Percentiles rank a stretch among this genome's conserved stretches.
phyloP scores from a whole-genome alignment of 2,888 invertebrate species.

The Odontothrips loti region DNA sequence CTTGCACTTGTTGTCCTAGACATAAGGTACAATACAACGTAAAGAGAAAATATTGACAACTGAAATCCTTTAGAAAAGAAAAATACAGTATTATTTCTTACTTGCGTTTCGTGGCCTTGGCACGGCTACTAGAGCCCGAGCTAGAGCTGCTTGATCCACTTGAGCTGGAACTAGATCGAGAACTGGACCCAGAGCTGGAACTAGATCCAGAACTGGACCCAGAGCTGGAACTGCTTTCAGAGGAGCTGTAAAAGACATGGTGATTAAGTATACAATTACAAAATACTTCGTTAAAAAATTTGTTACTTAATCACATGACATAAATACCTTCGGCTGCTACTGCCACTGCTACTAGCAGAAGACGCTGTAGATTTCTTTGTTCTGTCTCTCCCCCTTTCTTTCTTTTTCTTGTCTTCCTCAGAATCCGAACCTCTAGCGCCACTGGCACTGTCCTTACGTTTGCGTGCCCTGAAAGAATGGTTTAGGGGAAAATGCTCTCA shows the following conservation, averaged over 20 bases:
- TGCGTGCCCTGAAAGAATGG: not conserved
- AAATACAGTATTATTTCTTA: conserved; percentile 43
- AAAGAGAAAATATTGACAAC: not conserved
- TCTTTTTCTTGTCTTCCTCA: conserved; percentile 67
- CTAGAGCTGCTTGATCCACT: conserved; percentile 64
- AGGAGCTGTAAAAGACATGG: conserved; percentile 47
- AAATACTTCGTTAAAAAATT: not conserved
- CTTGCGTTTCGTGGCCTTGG: conserved; percentile 59
- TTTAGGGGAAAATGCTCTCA: no score
- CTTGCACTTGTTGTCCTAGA: conserved; percentile 37
- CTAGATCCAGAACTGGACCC: conserved; percentile 51
- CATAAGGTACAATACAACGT: not conserved
- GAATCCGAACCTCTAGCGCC: conserved; percentile 45
- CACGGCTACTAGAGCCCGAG: conserved; percentile 58
- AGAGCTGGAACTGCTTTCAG: conserved; percentile 67
- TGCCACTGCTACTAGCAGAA: conserved; percentile 75
- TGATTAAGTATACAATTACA: conserved; percentile 31
- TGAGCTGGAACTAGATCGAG: conserved; percentile 71
- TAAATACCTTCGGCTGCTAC: conserved; percentile 58
- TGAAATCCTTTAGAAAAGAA: no score
- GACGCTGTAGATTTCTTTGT: conserved; percentile 55
- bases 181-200: conserved; percentile 60
- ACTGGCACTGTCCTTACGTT: not conserved
- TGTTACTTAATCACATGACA: not conserved
- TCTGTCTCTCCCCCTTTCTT: conserved; percentile 60